Evolutionary conservation across 2,888 invertebrate species (phyloP).

Genomic region (Actias luna): DNA sequence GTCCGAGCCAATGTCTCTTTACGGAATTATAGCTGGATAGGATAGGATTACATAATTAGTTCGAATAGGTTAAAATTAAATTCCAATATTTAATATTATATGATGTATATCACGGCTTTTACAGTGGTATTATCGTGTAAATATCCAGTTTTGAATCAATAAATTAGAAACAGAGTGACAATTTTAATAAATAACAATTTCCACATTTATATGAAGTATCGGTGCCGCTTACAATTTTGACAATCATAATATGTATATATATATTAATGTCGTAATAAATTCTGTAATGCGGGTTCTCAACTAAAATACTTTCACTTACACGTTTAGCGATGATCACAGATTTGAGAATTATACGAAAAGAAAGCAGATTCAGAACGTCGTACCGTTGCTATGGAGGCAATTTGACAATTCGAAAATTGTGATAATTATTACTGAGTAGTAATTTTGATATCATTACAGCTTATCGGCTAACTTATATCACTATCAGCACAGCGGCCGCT

Average conservation of each 20-base stretch:
- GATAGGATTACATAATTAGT: background rate
- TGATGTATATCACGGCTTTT: constrained; percentile 81
- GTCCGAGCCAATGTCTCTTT: background rate
- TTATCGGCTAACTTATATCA: constrained; percentile 76
- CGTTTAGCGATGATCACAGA: constrained; percentile 80
- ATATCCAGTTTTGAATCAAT: constrained; percentile 74
- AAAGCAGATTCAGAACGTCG: constrained; percentile 79
- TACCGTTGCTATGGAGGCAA: constrained; percentile 78
- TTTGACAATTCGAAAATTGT: constrained; percentile 77
- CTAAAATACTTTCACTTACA: constrained; percentile 75
- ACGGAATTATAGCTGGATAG: background rate
- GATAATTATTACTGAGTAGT: constrained; percentile 76
- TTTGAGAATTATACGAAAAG: constrained; percentile 74
- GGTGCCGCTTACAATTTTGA: constrained; percentile 66
- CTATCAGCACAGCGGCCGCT: constrained; percentile 73
- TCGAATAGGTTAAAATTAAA: constrained; percentile 58
- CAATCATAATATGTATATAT: constrained; percentile 35
- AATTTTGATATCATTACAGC: constrained; percentile 78
- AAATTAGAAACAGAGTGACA: constrained; percentile 77
- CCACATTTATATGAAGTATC: constrained; percentile 60
- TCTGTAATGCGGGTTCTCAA: constrained; percentile 61
- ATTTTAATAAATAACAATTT: constrained; percentile 80
- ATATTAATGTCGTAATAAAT: constrained; percentile 46
- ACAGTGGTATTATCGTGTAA: constrained; percentile 77
- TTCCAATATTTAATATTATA: constrained; percentile 75